Conservation (phyloP, 2,797 vertebrate genomes). For the Poeciliopsis infans region DNA sequence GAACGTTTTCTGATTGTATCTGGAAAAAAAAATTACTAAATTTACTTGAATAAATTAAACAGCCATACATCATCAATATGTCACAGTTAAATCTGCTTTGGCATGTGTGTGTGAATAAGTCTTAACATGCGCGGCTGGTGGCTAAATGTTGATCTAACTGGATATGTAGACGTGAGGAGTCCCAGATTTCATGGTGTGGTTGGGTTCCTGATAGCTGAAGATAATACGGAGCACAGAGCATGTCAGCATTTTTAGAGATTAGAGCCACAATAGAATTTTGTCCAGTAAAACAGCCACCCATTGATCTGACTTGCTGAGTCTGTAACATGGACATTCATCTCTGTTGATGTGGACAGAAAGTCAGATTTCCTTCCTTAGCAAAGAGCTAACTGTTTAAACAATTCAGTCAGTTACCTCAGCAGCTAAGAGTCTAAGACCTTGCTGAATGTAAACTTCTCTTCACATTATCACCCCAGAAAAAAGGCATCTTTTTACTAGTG, state of each 20-base stretch:
- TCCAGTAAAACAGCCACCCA: slow-evolving; percentile 67
- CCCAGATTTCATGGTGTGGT: slow-evolving; percentile 71
- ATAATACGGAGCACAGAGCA: slow-evolving; percentile 76
- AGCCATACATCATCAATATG: slow-evolving; percentile 15
- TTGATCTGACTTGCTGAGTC: slow-evolving; percentile 67
- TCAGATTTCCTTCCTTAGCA: slow-evolving; percentile 38
- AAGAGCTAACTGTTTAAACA: slow-evolving; percentile 32
- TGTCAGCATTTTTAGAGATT: slow-evolving; percentile 81
- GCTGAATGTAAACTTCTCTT: slow-evolving; percentile 69
- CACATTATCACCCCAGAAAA: slow-evolving; percentile 51
- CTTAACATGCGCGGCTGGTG: slow-evolving; percentile 53
- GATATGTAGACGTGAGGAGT: slow-evolving; percentile 69
- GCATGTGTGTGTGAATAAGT: slow-evolving; percentile 52
- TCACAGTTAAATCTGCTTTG: slow-evolving; percentile 30
- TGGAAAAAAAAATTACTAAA: neutral
- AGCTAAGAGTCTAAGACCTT: slow-evolving; percentile 49
- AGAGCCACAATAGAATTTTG: slow-evolving; percentile 78
- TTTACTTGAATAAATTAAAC: slow-evolving; percentile 23
- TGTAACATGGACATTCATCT: slow-evolving; percentile 56
- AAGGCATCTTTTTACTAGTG: slow-evolving; percentile 47
- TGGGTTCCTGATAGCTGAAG: slow-evolving; percentile 70
- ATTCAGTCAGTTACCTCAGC: slow-evolving; percentile 47
- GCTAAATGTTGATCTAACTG: slow-evolving; percentile 60
- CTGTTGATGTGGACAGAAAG: slow-evolving; percentile 47
- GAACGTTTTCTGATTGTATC: slow-evolving; percentile 4